phyloP scores from a whole-genome alignment of 1,140 invertebrate species.

The Centruroides sculpturatus region DNA sequence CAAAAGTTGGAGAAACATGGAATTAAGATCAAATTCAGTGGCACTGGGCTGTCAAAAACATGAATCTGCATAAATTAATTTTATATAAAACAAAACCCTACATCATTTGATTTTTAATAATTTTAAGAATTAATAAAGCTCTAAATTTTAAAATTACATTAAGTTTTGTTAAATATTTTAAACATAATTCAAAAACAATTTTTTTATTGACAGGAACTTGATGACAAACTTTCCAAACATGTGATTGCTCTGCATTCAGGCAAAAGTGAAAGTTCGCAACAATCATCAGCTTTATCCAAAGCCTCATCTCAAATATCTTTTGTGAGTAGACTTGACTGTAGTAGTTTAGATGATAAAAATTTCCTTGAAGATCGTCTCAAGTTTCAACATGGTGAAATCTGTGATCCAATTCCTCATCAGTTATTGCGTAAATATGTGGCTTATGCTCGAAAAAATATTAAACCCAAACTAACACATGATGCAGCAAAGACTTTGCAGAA shows the following conservation, averaged over 20 bases:
- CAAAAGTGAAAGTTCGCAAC: background rate
- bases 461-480: conserved; percentile 53
- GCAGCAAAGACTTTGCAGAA: conserved; percentile 54
- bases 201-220: conserved; percentile 40
- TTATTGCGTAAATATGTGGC: conserved; percentile 78
- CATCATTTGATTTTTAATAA: no score
- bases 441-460: conserved; percentile 77
- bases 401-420: conserved; percentile 55
- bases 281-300: no score
- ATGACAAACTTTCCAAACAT: conserved; percentile 62
- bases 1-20: no score
- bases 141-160: no score
- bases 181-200: background rate
- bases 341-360: background rate
- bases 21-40: no score
- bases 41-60: no score
- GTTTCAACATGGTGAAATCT: conserved; percentile 38
- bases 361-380: conserved; percentile 44
- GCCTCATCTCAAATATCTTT: no score
- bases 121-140: no score
- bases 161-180: background rate
- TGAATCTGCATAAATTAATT: no score
- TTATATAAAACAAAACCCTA: no score
- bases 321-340: no score
- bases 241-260: conserved; percentile 53